A percentile compares a stretch with the other conserved stretches of the same genome.
Conservation (phyloP, 1,140 invertebrate species). For the Anoplophora glabripennis region DNA sequence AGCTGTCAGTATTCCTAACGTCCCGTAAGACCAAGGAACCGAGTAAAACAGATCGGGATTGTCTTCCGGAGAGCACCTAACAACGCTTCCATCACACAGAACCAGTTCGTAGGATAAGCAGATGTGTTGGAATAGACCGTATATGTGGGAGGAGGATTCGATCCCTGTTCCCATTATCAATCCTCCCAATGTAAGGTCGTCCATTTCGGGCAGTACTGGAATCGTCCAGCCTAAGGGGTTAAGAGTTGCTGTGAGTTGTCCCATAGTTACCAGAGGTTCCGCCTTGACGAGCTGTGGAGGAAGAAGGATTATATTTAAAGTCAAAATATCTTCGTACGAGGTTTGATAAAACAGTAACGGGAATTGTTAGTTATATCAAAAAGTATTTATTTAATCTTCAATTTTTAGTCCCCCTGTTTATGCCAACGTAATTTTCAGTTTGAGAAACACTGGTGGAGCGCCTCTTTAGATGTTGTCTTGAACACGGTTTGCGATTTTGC, state of each 20-base stretch:
- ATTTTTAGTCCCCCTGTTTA: no score
- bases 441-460: no score
- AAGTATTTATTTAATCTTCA: no score
- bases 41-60: slow-evolving; percentile 74
- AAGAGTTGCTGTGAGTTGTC: slow-evolving; percentile 70
- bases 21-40: slow-evolving; percentile 84
- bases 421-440: no score
- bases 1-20: slow-evolving; percentile 78
- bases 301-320: no score
- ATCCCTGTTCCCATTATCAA: slow-evolving; percentile 82
- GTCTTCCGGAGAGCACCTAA: slow-evolving; percentile 67
- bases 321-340: no score
- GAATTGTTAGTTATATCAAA: no score
- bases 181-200: slow-evolving; percentile 80
- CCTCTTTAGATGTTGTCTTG: no score
- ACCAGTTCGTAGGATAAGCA: slow-evolving; percentile 74
- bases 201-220: slow-evolving; percentile 76
- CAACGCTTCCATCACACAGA: slow-evolving; percentile 68
- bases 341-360: no score
- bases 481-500: no score
- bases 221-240: slow-evolving; percentile 70
- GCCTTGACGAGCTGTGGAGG: slow-evolving; percentile 61
- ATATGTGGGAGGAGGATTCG: slow-evolving; percentile 73
- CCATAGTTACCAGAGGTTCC: slow-evolving; percentile 80
- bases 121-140: slow-evolving; percentile 79